A percentile compares a stretch with the other conserved stretches of the same genome.
Evolutionary conservation across 2,888 invertebrate genomes (phyloP).

Genomic region (Darwinula stevensoni): DNA sequence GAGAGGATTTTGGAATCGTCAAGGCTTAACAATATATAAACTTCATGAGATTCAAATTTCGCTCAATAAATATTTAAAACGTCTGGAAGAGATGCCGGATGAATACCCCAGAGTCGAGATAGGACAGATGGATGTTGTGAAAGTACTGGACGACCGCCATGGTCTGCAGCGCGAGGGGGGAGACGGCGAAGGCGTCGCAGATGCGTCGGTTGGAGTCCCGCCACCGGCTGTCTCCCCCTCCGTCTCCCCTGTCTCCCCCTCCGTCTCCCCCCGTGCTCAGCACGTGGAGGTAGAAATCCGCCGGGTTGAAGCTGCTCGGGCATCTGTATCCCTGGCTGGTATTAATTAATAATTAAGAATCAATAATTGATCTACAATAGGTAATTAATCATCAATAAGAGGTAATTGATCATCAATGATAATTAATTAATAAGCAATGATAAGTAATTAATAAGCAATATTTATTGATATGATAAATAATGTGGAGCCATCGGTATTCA

Average conservation of each 20-base stretch:
- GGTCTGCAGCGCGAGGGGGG: slow-evolving; percentile 40
- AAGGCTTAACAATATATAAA: too few species aligned
- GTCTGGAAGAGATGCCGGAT: too few species aligned
- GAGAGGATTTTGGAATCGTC: too few species aligned
- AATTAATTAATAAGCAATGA: too few species aligned
- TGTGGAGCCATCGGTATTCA: too few species aligned
- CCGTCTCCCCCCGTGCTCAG: slow-evolving; percentile 19
- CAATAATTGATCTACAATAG: too few species aligned
- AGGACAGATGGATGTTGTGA: not conserved
- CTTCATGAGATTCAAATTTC: too few species aligned
- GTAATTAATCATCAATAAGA: not conserved
- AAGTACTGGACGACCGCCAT: slow-evolving; percentile 31
- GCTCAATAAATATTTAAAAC: too few species aligned
- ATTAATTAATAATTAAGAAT: too few species aligned
- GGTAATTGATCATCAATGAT: too few species aligned
- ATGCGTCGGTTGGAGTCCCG: slow-evolving; percentile 17
- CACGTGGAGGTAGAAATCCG: slow-evolving; percentile 20
- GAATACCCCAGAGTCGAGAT: slow-evolving; percentile 1
- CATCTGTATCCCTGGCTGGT: slow-evolving; percentile 14
- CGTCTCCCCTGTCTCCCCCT: slow-evolving; percentile 15
- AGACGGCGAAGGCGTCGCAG: slow-evolving; percentile 46
- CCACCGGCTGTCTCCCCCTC: slow-evolving; percentile 17
- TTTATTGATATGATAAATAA: too few species aligned
- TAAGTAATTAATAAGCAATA: too few species aligned
- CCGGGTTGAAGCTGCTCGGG: slow-evolving; percentile 20